Base-by-base conservation (phyloP, 2,797 vertebrate genomes). In the Silurus lanzhouensis region DNA sequence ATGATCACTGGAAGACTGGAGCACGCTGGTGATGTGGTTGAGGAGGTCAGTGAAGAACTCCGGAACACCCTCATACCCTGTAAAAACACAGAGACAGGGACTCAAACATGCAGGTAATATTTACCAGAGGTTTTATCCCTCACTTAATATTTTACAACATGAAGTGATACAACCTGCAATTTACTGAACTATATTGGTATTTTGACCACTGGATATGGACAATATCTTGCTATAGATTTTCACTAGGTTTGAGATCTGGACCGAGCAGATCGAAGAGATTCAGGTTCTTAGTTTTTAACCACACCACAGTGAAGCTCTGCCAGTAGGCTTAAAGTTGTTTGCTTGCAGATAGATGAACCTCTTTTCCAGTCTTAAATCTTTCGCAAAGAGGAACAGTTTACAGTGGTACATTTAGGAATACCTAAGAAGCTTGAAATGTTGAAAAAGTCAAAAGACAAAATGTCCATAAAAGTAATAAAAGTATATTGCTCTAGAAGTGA, bases 1-100 rank as follows among this genome's bases (percentile, higher is more conserved):
- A 88, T 92, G 90, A 75, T 85, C 84, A 55, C 92, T 94, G 0
- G 92, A 88, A 46, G 92, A 93, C 91, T 87, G 96, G 87, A 97
- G 93, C 84, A 96, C 91, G 0, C 93, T 89, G 83, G 94, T 92
- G 85, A 97, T 96, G 89, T 97, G 96, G 92, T 96, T 96, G 90
- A 97, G 93, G 46, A 97, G 95, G 88, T 96, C 95, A 0, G 90
- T 94, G 93, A 96, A 97, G 91, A 97, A 97, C 88, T 96, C 95
- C 0, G 95, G 95, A 84, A 97, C 96, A 0, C 96, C 96, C 90
- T 97, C 96, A 0, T 97, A 97, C 79, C 96, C 96, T 97, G 55
- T 46, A 15, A 27, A 83, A 89, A 52, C 68, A 78, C 86, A 57
- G 6, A 66, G 22, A 60, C 52, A 82, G 14, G 20, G 13, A 25